Evolutionary conservation across 2,888 invertebrate species (phyloP).

Genomic region (Protonemura montana): DNA sequence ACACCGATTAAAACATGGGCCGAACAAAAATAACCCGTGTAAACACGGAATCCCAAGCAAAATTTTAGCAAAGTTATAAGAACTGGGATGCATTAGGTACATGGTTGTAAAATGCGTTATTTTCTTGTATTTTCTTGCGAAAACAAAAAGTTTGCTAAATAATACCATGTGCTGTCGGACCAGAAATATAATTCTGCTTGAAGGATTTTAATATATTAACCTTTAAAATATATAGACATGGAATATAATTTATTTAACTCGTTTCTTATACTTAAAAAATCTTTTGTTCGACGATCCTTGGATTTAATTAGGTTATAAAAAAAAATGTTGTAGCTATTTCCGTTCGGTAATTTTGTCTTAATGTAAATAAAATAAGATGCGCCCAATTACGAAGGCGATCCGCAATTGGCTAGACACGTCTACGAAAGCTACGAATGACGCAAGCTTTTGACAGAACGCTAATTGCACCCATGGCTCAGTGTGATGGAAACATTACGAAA

Average conservation of each 20-base stretch:
- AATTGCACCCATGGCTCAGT: background rate
- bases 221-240: background rate
- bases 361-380: conserved; percentile 20
- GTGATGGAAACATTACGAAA: background rate
- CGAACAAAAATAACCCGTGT: background rate
- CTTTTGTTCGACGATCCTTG: conserved; percentile 34
- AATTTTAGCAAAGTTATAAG: background rate
- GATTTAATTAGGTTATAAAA: conserved; percentile 30
- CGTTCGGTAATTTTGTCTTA: background rate
- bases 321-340: conserved; percentile 9
- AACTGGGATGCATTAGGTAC: background rate
- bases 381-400: conserved; percentile 8
- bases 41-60: background rate
- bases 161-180: background rate
- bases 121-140: background rate
- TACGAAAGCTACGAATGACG: background rate
- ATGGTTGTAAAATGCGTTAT: background rate
- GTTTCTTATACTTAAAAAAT: background rate
- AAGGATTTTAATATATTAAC: background rate
- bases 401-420: background rate
- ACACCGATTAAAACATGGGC: background rate
- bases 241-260: background rate
- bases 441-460: background rate
- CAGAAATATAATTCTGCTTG: background rate
- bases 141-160: background rate